phyloP scores from a whole-genome alignment of 2,113 vertebrate species.

The Barbus barbus region DNA sequence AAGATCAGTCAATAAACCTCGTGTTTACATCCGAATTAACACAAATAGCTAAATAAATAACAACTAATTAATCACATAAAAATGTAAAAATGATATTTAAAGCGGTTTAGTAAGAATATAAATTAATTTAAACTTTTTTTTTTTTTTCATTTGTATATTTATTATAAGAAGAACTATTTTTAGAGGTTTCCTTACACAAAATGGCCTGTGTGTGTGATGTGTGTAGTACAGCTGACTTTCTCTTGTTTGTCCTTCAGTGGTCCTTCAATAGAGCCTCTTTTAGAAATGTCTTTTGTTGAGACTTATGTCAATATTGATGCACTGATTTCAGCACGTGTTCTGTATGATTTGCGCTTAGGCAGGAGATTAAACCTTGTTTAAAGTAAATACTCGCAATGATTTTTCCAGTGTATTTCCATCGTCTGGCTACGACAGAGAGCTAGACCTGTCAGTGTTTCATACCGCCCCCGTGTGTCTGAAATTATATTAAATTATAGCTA shows the following conservation, averaged over 20 bases:
- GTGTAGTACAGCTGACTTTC: not conserved
- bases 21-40: too few species aligned
- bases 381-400: not conserved
- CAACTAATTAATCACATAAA: too few species aligned
- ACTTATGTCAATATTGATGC: too few species aligned
- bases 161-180: not conserved
- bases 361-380: not conserved
- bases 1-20: too few species aligned
- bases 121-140: not conserved
- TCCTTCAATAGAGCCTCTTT: not conserved
- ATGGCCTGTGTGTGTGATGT: not conserved
- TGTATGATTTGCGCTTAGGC: not conserved
- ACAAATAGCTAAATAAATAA: too few species aligned
- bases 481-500: too few species aligned
- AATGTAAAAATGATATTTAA: too few species aligned
- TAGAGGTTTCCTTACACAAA: not conserved
- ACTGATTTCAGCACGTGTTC: not conserved
- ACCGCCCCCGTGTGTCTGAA: conserved; percentile 30
- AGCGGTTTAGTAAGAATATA: too few species aligned
- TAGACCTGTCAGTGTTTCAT: not conserved
- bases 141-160: too few species aligned
- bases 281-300: conserved; percentile 4
- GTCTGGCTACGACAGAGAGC: not conserved
- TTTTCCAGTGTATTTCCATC: not conserved
- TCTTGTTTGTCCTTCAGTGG: not conserved